Conservation (phyloP, 2,888 invertebrate species). For the Cynaeus angustus region DNA sequence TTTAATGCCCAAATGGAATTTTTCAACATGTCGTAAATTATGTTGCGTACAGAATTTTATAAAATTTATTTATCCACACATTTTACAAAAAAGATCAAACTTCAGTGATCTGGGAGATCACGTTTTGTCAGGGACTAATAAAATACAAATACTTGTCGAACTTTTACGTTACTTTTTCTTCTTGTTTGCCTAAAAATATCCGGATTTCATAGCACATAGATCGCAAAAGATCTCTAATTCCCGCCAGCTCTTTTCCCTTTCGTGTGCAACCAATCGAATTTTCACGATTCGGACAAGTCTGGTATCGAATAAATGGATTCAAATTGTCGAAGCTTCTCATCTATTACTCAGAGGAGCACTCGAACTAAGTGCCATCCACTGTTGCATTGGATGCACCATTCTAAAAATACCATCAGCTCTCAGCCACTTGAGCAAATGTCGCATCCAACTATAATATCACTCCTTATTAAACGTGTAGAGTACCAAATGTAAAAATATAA, state of each 20-base stretch:
- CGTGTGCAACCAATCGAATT: background rate
- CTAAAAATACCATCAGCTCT: conserved; percentile 53
- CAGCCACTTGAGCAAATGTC: conserved; percentile 54
- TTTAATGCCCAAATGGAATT: no score
- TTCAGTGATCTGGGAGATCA: no score
- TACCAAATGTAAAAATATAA: conserved; percentile 39
- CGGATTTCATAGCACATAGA: no score
- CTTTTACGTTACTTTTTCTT: no score
- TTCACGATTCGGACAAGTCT: conserved; percentile 11
- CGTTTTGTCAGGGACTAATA: no score
- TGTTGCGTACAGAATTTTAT: no score
- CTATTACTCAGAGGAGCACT: conserved; percentile 43
- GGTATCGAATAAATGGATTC: conserved; percentile 44
- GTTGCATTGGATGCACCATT: conserved; percentile 55
- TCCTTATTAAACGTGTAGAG: conserved; percentile 46
- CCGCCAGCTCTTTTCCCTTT: background rate
- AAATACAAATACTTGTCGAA: no score
- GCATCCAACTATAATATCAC: conserved; percentile 47
- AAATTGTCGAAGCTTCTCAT: conserved; percentile 29
- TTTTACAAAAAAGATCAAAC: no score
- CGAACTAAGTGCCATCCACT: conserved; percentile 52
- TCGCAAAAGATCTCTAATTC: background rate
- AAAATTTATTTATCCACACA: no score
- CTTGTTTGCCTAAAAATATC: no score
- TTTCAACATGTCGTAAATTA: no score